These are phyloP conservation scores for Nothoprocta pentlandii DNA, from an alignment of 2,113 vertebrate species.

Conservation along the genomic window DNA sequence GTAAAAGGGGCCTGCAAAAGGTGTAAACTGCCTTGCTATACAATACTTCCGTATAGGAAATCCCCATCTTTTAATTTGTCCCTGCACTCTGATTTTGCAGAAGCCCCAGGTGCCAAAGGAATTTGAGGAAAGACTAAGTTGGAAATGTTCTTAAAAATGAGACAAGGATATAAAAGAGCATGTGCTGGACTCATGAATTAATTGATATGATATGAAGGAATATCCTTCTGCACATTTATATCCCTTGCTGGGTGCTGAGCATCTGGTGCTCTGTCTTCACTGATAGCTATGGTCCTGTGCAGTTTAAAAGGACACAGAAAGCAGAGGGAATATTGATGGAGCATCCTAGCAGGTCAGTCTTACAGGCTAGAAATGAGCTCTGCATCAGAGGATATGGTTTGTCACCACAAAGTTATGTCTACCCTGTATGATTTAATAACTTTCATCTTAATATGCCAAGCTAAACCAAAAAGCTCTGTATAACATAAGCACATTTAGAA, in stretches of 20 bases:
- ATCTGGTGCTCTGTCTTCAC: background rate
- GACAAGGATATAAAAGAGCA: background rate
- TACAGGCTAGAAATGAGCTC: background rate
- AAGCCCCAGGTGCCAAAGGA: background rate
- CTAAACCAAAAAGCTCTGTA: background rate
- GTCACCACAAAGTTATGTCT: background rate
- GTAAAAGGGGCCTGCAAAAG: background rate
- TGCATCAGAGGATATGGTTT: background rate
- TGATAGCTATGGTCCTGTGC: background rate
- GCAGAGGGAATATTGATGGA: background rate
- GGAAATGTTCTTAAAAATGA: background rate
- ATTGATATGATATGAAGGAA: background rate
- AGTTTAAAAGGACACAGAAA: background rate
- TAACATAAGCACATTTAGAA: background rate
- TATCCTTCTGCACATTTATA: rapidly evolving
- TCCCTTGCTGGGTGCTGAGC: background rate
- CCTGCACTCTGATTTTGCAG: background rate
- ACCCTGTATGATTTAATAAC: background rate
- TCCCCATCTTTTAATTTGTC: background rate
- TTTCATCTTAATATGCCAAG: background rate
- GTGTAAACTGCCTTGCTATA: background rate
- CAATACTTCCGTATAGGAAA: background rate
- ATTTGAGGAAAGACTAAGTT: background rate
- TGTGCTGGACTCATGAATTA: rapidly evolving
- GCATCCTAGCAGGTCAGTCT: background rate